Base-by-base conservation (phyloP, 1,140 invertebrate genomes). In the Apis mellifera region DNA sequence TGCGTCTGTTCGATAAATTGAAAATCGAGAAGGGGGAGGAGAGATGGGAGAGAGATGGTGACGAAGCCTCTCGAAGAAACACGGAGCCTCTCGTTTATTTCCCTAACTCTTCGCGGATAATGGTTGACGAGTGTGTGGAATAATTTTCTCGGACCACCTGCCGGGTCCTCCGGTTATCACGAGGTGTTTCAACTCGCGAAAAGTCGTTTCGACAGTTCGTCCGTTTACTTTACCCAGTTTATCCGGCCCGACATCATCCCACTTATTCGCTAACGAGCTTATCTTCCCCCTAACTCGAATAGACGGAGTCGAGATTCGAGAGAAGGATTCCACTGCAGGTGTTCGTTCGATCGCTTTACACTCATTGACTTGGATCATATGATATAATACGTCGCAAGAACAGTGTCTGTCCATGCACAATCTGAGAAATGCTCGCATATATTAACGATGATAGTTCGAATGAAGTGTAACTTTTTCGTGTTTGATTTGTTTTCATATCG, bases 331-430 rank as follows among this genome's bases (percentile, higher is more conserved):
- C 32, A 32, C 32, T 88, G 72, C 76, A 85, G 80, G 80, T 85
- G 79, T 80, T 83, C 77, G 74, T 69, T 62, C 80, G 85, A 91
- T 74, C 85, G 87, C 88, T 91, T 91, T 88, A 89, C 85, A 87
- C 89, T 88, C 85, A 86, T 91, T 90, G 86, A 89, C 86, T 90
- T 85, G 86, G 85, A 90, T 91, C 91, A 92, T 90, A 91, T 91
- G 91, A 90, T 86, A 89, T 92, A 90, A 91, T 90, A 85, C 76
- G 83, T 42, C 72, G 82, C 87, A 73, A 87, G 82, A 77, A 92
- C 89, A 86, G 90, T 3, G 90, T 89, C 84, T 86, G 81, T 74
- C 82, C 82, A 82, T 88, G 84, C 81, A 84, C 78, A 89, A 75
- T 81, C 66, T 83, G 64, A 77, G 84, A 84, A 91, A 91, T 91